Percentiles rank a stretch among this genome's conserved stretches.
These are phyloP conservation scores for Columba livia DNA, from an alignment of 2,113 vertebrate species.

Conservation along the genomic window DNA sequence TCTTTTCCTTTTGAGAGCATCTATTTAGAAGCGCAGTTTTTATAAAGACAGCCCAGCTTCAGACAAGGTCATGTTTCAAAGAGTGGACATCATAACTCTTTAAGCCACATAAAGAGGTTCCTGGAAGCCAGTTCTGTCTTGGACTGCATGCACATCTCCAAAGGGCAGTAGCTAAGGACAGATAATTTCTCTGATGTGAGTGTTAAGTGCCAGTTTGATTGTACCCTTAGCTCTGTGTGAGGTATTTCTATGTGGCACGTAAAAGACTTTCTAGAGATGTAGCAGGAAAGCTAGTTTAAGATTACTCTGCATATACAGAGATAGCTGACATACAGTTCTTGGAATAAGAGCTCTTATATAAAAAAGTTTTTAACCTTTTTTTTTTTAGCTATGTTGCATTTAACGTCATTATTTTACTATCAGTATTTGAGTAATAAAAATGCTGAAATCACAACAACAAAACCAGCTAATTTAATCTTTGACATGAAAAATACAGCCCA, in stretches of 20 bases:
- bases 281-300: neutral
- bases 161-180: neutral
- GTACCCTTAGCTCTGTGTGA: neutral
- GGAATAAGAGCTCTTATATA: neutral
- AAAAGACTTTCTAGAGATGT: neutral
- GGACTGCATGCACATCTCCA: neutral
- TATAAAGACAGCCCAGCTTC: neutral
- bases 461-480: neutral
- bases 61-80: neutral
- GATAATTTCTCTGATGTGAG: neutral
- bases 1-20: neutral
- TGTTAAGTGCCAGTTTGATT: neutral
- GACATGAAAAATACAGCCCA: neutral
- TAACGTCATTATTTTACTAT: neutral
- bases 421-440: neutral
- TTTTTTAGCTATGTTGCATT: neutral
- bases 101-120: neutral
- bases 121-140: neutral
- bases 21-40: neutral
- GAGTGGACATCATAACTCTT: neutral
- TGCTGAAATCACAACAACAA: neutral
- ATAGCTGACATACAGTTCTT: neutral
- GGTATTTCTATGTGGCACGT: neutral
- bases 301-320: neutral
- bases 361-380: too few species aligned